phyloP scores from a whole-genome alignment of 1,140 invertebrate species.

The Ostrea denselamellosa region DNA sequence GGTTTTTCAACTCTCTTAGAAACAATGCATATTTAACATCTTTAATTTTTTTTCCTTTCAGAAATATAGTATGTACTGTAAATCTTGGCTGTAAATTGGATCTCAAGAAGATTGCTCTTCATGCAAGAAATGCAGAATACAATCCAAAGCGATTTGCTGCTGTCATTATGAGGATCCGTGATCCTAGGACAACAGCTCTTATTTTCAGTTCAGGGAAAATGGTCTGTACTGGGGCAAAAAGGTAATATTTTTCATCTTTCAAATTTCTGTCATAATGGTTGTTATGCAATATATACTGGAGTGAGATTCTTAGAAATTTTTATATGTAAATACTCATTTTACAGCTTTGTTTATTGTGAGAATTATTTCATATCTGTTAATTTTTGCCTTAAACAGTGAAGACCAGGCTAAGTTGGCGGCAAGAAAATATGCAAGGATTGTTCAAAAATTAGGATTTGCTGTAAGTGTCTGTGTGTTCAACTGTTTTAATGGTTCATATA shows the following conservation, averaged over 20 bases:
- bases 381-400: slow-evolving; percentile 83
- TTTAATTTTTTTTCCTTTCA: slow-evolving; percentile 74
- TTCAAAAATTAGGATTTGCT: slow-evolving; percentile 98
- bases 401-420: slow-evolving; percentile 97
- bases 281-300: too few species aligned
- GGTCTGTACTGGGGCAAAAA: slow-evolving; percentile 99
- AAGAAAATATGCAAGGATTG: slow-evolving; percentile 98
- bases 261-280: too few species aligned
- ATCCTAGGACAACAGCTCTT: slow-evolving; percentile 98
- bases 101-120: slow-evolving; percentile 93
- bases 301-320: too few species aligned
- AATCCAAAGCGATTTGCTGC: slow-evolving; percentile 99
- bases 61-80: slow-evolving; percentile 94
- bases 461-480: slow-evolving; percentile 81
- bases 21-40: too few species aligned
- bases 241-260: slow-evolving; percentile 64
- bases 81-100: slow-evolving; percentile 90
- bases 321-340: too few species aligned
- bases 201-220: slow-evolving; percentile 99
- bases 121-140: slow-evolving; percentile 99
- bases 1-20: too few species aligned
- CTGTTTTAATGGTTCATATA: too few species aligned
- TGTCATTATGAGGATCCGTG: slow-evolving; percentile 99
- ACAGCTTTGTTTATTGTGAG: too few species aligned
- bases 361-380: too few species aligned